Evolutionary conservation across 1,140 invertebrate species (phyloP), one percentile per base, ranked within the genome.

Genomic region (Papilio dardanus): DNA sequence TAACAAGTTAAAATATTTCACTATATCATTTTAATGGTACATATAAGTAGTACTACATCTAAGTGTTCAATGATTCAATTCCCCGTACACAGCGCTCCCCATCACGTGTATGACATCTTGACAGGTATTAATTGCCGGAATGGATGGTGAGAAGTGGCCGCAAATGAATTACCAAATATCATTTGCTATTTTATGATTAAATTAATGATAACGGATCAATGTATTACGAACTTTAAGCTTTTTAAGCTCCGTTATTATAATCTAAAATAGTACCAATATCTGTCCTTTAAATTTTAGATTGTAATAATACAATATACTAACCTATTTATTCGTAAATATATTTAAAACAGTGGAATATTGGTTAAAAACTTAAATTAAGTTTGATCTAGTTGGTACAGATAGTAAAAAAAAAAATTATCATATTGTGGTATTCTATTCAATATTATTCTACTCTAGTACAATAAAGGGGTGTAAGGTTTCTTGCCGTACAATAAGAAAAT

Each of bases 51-150:
- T 62, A 14, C 24, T 14, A 62, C 30, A 62, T 16, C 4, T 62
- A 10, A 30, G 54, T 62, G 12, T 62, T 62, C 54, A 28, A 62
- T 62, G 14, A 62, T 62, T 62, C 54, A 28, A 62, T 62, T 62
- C 54, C 24, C 54, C 50, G 50, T 3, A 28, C 24, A 28, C 54
- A 62, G 10, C 54, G 54, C 54, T 62, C 54, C 54, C 24, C 24
- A 62, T 62, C 54, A 62, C 54, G 10, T 28, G 54, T 24, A 62
- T 62, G 54, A 62, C 54, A 62, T 30, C 54, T 62, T 62, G 54
- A 62, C 54, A 62, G 54, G 54, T 62, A 62, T 62, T 62, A 62
- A 62, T 62, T 62, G 54, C 54, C 24, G 19, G 50, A 54, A 54
- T 62, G 54, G 54, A 14, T 62, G 14, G 54, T 62, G 10, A 14